phyloP scores from a whole-genome alignment of 2,888 invertebrate genomes.

The Phengaris alcon region DNA sequence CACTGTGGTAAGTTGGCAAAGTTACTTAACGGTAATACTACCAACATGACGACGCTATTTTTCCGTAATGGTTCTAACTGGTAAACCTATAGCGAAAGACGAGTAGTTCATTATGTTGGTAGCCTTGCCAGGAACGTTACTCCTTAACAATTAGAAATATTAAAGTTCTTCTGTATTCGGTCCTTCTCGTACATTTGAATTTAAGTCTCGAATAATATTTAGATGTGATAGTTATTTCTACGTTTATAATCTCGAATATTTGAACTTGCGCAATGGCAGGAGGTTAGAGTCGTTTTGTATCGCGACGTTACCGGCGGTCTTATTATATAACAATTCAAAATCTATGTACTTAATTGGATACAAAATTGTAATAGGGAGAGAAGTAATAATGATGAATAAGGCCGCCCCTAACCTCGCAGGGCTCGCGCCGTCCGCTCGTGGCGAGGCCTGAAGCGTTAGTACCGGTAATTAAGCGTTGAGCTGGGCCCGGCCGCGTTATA shows the following conservation, averaged over 20 bases:
- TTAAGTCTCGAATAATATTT: constrained; percentile 22
- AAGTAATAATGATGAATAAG: neutral
- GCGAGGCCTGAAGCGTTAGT: constrained; percentile 21
- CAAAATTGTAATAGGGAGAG: neutral
- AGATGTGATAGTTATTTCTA: constrained; percentile 25
- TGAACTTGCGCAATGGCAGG: constrained; percentile 8
- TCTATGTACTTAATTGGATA: constrained; percentile 7
- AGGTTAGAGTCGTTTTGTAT: constrained; percentile 15
- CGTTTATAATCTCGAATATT: constrained; percentile 26
- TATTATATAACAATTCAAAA: neutral
- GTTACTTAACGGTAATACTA: constrained; percentile 2
- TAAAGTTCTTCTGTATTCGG: neutral
- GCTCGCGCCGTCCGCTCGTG: constrained; percentile 3
- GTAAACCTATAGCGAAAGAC: neutral
- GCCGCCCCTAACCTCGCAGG: constrained; percentile 11
- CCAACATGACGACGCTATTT: neutral
- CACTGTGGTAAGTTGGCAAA: neutral
- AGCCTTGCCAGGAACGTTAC: neutral
- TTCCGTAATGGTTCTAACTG: neutral
- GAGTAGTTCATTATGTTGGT: neutral
- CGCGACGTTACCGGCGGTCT: constrained; percentile 19
- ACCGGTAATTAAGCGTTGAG: constrained; percentile 21
- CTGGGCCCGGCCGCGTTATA: constrained; percentile 20
- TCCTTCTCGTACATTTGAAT: constrained; percentile 6
- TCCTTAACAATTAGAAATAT: neutral